These are phyloP conservation scores for Ophioderma brevispina DNA, from an alignment of 35 echinoderm and acorn worm species.

Conservation along the genomic window DNA sequence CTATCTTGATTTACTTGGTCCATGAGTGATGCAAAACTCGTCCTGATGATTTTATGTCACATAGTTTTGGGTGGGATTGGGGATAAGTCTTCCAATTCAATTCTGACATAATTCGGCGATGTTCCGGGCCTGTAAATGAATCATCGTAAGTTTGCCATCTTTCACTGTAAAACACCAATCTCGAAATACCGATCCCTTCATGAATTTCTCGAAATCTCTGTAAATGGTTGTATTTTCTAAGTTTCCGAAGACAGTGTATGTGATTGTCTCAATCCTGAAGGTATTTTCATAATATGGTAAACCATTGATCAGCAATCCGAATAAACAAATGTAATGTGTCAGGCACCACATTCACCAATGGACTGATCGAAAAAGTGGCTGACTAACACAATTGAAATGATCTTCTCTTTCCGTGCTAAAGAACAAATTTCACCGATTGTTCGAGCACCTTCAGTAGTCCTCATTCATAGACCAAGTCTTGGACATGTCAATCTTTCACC, in stretches of 20 bases:
- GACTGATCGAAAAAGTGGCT: constrained; percentile 33
- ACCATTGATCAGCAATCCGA: constrained; percentile 58
- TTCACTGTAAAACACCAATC: constrained; percentile 37
- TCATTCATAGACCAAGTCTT: constrained; percentile 70
- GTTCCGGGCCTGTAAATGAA: constrained; percentile 31
- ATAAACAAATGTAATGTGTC: constrained; percentile 63
- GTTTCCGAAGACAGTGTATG: constrained; percentile 6
- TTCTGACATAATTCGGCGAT: not conserved
- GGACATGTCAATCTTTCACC: constrained; percentile 45
- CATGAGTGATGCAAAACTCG: not conserved
- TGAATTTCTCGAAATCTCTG: constrained; percentile 13
- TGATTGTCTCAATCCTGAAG: constrained; percentile 22
- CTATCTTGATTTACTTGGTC: not conserved
- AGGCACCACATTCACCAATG: constrained; percentile 14
- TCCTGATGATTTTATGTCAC: not conserved
- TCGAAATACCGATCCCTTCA: not conserved
- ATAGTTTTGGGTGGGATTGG: constrained; percentile 1
- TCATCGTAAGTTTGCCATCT: constrained; percentile 51
- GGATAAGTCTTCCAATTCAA: constrained; percentile 28
- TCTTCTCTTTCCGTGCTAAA: too few relatives aligned
- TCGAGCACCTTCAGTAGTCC: not conserved
- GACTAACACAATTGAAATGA: constrained; percentile 31
- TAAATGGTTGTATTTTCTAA: constrained; percentile 3
- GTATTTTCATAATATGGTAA: constrained; percentile 28
- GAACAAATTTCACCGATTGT: too few relatives aligned